A percentile compares a stretch with the other conserved stretches of the same genome.
phyloP scores from a whole-genome alignment of 2,888 invertebrate species.

The Panopea generosa region DNA sequence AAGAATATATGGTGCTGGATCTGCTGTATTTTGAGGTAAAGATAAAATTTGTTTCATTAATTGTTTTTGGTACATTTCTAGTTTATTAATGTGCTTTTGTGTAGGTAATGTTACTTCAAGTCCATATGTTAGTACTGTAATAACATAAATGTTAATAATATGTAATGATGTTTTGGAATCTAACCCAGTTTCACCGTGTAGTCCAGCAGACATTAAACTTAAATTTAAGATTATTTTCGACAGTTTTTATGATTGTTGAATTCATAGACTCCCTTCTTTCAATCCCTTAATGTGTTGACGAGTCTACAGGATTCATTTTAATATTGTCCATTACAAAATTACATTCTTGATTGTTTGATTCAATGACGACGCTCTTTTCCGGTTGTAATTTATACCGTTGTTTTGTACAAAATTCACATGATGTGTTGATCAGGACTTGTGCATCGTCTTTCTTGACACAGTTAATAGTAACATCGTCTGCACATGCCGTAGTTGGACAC shows the following conservation, averaged over 20 bases:
- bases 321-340: neutral
- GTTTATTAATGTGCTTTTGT: neutral
- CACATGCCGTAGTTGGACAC: conserved; percentile 25
- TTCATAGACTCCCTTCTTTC: neutral
- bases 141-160: conserved; percentile 23
- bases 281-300: conserved; percentile 11
- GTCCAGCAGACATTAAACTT: conserved; percentile 16
- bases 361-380: conserved; percentile 8
- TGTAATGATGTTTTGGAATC: conserved; percentile 15
- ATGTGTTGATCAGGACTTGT: neutral
- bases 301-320: conserved; percentile 4
- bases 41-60: too few species aligned
- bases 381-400: conserved; percentile 17
- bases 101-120: conserved; percentile 16
- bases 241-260: neutral
- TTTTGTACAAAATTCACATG: conserved; percentile 4
- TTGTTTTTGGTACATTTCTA: conserved; percentile 16
- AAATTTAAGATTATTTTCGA: conserved; percentile 12
- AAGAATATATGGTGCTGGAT: conserved; percentile 19
- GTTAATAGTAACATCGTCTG: conserved; percentile 22
- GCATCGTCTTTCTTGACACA: neutral
- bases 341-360: neutral
- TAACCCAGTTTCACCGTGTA: conserved; percentile 20
- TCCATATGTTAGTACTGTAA: conserved; percentile 15
- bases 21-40: conserved; percentile 6